Conservation (phyloP, 2,113 vertebrate genomes). For the Myotis brandtii region DNA sequence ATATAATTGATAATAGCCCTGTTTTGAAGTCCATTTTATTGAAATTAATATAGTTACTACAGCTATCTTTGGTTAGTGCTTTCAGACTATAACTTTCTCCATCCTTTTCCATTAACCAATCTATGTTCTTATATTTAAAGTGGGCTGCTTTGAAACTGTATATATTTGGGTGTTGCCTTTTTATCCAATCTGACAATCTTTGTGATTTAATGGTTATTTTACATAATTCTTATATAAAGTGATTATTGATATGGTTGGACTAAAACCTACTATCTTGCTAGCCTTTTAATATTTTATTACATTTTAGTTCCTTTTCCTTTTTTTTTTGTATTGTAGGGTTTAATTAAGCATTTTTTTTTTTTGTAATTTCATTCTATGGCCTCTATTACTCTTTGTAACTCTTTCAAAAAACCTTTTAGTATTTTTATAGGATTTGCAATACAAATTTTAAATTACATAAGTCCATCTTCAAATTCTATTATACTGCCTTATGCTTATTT, state of each 20-base stretch:
- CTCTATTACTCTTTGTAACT: not conserved
- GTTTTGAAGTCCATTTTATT: not conserved
- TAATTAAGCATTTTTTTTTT: constrained; percentile 7
- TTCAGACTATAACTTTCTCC: not conserved
- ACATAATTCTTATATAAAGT: not conserved
- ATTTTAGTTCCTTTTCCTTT: not conserved
- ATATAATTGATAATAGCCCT: not conserved
- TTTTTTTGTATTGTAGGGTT: not conserved
- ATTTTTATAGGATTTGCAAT: not conserved
- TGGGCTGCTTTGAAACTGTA: not conserved
- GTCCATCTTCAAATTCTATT: not conserved
- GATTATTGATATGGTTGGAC: not conserved
- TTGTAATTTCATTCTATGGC: not conserved
- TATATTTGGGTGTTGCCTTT: not conserved
- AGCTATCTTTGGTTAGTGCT: not conserved
- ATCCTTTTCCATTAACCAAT: not conserved
- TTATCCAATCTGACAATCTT: not conserved
- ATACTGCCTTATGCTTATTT: not conserved
- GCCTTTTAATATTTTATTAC: not conserved
- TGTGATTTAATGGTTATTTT: not conserved
- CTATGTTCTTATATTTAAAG: not conserved
- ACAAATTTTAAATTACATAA: not conserved
- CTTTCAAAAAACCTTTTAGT: not conserved
- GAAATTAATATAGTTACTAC: not conserved
- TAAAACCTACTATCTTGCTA: not conserved